Conservation (phyloP, 2,113 vertebrate species). For the Platycercus adscitus region DNA sequence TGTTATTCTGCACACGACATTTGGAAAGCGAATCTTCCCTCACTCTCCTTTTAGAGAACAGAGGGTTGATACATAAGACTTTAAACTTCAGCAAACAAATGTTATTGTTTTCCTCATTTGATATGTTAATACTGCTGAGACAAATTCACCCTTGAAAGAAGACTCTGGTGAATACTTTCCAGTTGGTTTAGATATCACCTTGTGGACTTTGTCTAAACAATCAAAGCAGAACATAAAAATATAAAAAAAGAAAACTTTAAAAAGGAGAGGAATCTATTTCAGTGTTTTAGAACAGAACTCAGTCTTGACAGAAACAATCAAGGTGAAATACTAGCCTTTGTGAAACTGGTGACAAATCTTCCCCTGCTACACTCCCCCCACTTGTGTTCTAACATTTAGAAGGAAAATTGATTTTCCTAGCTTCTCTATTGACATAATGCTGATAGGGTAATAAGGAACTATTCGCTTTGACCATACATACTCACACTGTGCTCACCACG, state of each 20-base stretch:
- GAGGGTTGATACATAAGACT: neutral
- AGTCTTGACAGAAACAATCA: neutral
- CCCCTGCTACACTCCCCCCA: neutral
- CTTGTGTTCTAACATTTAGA: constrained; percentile 29
- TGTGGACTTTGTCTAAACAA: neutral
- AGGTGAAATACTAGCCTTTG: neutral
- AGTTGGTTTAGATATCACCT: neutral
- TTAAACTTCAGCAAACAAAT: neutral
- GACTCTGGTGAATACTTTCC: neutral
- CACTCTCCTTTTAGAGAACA: rapidly evolving
- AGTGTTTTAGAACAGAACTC: neutral
- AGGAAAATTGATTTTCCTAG: constrained; percentile 30
- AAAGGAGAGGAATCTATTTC: neutral
- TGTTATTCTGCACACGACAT: neutral
- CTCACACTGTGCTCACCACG: neutral
- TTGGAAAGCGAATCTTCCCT: neutral
- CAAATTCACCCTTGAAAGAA: neutral
- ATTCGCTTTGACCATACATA: neutral
- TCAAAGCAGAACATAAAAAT: neutral
- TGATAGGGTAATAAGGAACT: constrained; percentile 14
- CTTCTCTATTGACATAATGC: neutral
- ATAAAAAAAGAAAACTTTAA: neutral
- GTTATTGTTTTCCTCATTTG: neutral
- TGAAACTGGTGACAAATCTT: constrained; percentile 22
- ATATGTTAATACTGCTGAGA: neutral